Evolutionary conservation across 1,140 invertebrate genomes (phyloP).

Genomic region (Spodoptera litura): DNA sequence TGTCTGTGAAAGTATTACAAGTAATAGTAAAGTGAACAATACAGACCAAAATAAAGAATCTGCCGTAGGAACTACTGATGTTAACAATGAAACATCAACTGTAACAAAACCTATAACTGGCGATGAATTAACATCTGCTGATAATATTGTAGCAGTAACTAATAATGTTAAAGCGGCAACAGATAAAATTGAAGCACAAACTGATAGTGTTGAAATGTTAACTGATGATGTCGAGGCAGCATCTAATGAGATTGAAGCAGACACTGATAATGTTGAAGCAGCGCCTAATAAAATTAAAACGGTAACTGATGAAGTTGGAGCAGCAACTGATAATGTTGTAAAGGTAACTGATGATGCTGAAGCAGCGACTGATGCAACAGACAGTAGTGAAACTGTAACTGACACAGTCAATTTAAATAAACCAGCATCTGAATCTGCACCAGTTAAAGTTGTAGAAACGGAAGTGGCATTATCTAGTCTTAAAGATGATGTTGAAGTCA

Average conservation of each 20-base stretch:
- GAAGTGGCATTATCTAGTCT: not conserved
- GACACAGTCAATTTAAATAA: no score
- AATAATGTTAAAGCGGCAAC: no score
- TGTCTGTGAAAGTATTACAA: not conserved
- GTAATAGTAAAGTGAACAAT: not conserved
- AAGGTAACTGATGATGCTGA: not conserved
- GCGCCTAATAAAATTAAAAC: not conserved
- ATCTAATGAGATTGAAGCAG: not conserved
- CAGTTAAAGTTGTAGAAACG: no score
- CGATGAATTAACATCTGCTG: no score
- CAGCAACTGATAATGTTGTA: not conserved
- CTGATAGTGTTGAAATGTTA: not conserved
- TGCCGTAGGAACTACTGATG: not conserved
- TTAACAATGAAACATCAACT: not conserved
- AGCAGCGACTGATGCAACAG: not conserved
- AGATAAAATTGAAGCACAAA: not conserved
- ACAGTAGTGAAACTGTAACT: no score
- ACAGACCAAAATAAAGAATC: not conserved
- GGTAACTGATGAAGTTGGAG: not conserved
- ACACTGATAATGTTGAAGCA: not conserved
- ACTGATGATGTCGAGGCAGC: no score
- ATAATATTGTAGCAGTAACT: not conserved
- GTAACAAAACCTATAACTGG: no score
- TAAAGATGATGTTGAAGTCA: constrained; percentile 3
- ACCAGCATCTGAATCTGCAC: no score